A percentile compares a stretch with the other conserved stretches of the same genome.
Conservation (phyloP, 2,888 invertebrate genomes). For the Hirudinaria manillensis region DNA sequence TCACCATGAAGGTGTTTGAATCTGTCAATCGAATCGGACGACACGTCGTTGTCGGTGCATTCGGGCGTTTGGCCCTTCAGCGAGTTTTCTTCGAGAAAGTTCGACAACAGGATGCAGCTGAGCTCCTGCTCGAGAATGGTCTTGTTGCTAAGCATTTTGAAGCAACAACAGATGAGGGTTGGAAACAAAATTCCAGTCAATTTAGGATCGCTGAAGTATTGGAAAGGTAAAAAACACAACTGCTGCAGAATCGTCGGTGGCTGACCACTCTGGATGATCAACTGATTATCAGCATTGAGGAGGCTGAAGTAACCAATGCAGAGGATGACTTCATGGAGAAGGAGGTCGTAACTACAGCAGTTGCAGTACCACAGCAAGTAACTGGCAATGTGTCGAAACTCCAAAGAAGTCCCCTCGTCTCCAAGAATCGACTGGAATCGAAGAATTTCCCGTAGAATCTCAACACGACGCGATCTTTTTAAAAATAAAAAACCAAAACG, state of each 20-base stretch:
- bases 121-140: slow-evolving; percentile 70
- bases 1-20: slow-evolving; percentile 16
- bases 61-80: slow-evolving; percentile 12
- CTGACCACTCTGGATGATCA: slow-evolving; percentile 68
- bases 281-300: slow-evolving; percentile 72
- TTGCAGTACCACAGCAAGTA: slow-evolving; percentile 67
- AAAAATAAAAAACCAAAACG: not conserved
- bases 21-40: slow-evolving; percentile 16
- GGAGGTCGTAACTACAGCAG: slow-evolving; percentile 56
- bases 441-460: not conserved
- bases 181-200: slow-evolving; percentile 71
- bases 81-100: slow-evolving; percentile 52
- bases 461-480: not conserved
- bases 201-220: slow-evolving; percentile 72
- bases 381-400: slow-evolving; percentile 78
- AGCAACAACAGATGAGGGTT: slow-evolving; percentile 64
- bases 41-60: not conserved
- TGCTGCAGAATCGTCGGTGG: slow-evolving; percentile 76
- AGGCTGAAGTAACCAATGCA: slow-evolving; percentile 78
- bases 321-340: slow-evolving; percentile 72
- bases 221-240: slow-evolving; percentile 72
- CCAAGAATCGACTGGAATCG: slow-evolving; percentile 60
- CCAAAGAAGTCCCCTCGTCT: slow-evolving; percentile 76
- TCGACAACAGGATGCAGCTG: slow-evolving; percentile 54
- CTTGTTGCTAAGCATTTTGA: slow-evolving; percentile 46